Conservation (phyloP, 2,113 vertebrate genomes). For the Zosterops japonicus region DNA sequence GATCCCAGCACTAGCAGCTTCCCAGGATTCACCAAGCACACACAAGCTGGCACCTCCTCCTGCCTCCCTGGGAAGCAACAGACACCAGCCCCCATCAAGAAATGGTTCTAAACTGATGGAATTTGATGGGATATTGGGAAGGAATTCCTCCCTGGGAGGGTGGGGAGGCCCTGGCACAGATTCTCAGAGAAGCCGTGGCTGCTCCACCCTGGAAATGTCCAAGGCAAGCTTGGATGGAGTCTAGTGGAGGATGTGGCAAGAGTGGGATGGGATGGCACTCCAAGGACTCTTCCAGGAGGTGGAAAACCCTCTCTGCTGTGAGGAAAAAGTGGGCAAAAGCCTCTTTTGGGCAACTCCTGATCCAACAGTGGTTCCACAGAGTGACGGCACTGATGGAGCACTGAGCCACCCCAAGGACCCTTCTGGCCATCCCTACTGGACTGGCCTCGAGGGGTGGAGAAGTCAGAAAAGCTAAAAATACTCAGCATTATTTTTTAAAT, state of each 20-base stretch:
- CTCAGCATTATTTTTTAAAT: neutral
- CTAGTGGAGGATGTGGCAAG: neutral
- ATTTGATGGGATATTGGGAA: neutral
- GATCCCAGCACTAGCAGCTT: neutral
- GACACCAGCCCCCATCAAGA: neutral
- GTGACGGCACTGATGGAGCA: accelerated
- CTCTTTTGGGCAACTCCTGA: neutral
- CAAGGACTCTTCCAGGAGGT: neutral
- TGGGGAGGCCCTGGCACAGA: neutral
- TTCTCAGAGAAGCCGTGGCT: neutral
- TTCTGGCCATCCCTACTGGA: accelerated
- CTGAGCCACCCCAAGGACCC: neutral
- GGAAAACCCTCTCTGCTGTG: neutral
- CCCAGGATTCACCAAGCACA: neutral
- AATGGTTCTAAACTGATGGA: neutral
- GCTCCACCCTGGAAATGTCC: neutral
- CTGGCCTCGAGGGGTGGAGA: accelerated
- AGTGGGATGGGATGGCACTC: neutral
- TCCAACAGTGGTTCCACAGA: accelerated
- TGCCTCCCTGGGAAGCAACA: neutral
- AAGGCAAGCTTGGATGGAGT: neutral
- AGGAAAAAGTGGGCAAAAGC: neutral
- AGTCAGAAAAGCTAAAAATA: neutral
- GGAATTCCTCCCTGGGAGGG: neutral
- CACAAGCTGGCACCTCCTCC: neutral